Percentiles rank a stretch among this genome's conserved stretches.
Evolutionary conservation across 2,888 invertebrate species (phyloP).

Genomic region (Hymenopus coronatus): DNA sequence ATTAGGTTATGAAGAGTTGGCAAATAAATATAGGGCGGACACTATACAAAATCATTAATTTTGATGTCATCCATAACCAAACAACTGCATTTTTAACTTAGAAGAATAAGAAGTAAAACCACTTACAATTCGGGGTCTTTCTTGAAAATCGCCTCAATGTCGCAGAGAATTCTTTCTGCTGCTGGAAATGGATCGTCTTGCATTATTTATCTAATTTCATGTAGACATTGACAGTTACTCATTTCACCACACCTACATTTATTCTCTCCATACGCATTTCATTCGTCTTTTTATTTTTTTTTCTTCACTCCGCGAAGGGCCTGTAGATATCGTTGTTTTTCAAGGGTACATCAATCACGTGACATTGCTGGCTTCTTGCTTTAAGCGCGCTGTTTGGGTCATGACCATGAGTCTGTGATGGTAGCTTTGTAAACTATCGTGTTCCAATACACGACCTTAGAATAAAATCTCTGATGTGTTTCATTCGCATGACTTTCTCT

Average conservation of each 20-base stretch:
- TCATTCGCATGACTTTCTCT: no score
- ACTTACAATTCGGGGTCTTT: conserved; percentile 78
- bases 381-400: no score
- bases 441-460: no score
- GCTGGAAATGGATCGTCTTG: conserved; percentile 67
- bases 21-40: no score
- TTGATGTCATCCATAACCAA: background rate
- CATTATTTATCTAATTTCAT: conserved; percentile 42
- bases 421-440: no score
- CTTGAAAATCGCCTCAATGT: conserved; percentile 69
- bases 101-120: conserved; percentile 17
- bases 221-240: background rate
- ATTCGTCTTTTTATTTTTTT: background rate
- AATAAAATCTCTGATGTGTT: no score
- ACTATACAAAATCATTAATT: background rate
- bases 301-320: background rate
- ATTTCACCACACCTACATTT: background rate
- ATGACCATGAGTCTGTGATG: no score
- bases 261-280: background rate
- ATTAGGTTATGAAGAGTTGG: no score
- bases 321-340: background rate
- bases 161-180: conserved; percentile 77
- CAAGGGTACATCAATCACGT: no score
- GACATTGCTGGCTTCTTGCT: no score
- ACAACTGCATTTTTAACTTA: background rate